phyloP scores from a whole-genome alignment of 1,140 invertebrate genomes.

The Eupristina koningsbergeri region DNA sequence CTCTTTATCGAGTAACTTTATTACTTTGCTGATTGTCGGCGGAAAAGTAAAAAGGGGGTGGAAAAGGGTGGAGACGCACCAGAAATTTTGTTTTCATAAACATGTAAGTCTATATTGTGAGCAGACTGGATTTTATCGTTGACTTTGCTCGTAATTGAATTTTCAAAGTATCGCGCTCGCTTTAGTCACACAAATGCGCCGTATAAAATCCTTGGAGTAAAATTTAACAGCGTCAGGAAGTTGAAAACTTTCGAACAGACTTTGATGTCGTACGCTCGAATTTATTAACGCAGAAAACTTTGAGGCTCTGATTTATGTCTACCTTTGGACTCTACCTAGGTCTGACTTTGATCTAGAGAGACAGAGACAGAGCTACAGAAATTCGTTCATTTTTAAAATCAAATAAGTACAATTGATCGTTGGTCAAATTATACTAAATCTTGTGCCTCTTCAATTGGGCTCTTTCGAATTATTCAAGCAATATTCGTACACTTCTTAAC shows the following conservation, averaged over 20 bases:
- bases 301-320: background rate
- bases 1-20: background rate
- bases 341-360: background rate
- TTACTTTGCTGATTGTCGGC: background rate
- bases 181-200: background rate
- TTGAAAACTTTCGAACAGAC: background rate
- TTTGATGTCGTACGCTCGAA: background rate
- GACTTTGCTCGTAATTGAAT: background rate
- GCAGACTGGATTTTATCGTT: background rate
- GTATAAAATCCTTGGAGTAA: background rate
- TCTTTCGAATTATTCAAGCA: too few species aligned
- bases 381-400: background rate
- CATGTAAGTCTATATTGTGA: too few species aligned
- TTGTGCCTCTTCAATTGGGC: background rate
- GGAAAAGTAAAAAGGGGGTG: background rate
- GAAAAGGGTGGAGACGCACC: too few species aligned
- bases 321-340: background rate
- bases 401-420: background rate
- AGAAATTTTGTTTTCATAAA: background rate
- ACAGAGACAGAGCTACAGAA: background rate
- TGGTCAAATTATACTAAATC: background rate
- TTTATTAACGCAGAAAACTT: conserved; percentile 6
- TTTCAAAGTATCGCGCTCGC: background rate
- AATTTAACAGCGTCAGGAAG: background rate
- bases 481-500: too few species aligned